phyloP scores from a whole-genome alignment of 2,113 vertebrate genomes.

The Phyllostomus hastatus region DNA sequence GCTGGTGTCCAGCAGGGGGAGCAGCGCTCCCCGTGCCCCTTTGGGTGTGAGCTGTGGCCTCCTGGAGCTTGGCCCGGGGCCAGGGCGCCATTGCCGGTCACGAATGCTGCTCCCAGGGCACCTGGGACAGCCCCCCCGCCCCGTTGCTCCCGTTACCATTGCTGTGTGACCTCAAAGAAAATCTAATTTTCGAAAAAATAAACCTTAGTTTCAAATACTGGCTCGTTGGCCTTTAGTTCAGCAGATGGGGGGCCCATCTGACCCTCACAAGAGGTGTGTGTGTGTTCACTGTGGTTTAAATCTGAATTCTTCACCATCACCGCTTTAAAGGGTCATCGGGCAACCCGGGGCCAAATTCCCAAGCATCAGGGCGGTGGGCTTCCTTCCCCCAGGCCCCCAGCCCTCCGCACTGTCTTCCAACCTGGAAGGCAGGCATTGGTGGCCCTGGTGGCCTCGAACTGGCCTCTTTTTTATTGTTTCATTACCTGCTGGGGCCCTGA shows the following conservation, averaged over 20 bases:
- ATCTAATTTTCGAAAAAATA: background rate
- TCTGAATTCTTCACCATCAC: background rate
- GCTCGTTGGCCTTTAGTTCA: background rate
- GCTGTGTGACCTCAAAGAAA: background rate
- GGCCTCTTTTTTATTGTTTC: background rate
- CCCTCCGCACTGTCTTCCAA: rapidly evolving
- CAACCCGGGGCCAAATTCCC: background rate
- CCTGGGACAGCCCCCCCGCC: background rate
- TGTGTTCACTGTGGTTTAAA: background rate
- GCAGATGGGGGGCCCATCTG: background rate
- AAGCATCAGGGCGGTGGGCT: background rate
- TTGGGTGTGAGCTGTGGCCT: background rate
- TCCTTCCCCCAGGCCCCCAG: background rate
- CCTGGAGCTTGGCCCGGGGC: background rate
- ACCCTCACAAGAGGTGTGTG: background rate
- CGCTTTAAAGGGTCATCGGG: background rate
- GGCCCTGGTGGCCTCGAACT: background rate
- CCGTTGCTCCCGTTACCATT: background rate
- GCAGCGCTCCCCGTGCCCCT: background rate
- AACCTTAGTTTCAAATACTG: background rate
- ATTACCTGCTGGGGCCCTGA: background rate
- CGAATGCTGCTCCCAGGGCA: background rate
- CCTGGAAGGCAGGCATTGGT: rapidly evolving
- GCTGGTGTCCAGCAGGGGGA: background rate
- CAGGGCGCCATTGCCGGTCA: background rate